These are phyloP conservation scores for Nannoperca australis DNA, from an alignment of 2,797 vertebrate genomes.

Conservation along the genomic window DNA sequence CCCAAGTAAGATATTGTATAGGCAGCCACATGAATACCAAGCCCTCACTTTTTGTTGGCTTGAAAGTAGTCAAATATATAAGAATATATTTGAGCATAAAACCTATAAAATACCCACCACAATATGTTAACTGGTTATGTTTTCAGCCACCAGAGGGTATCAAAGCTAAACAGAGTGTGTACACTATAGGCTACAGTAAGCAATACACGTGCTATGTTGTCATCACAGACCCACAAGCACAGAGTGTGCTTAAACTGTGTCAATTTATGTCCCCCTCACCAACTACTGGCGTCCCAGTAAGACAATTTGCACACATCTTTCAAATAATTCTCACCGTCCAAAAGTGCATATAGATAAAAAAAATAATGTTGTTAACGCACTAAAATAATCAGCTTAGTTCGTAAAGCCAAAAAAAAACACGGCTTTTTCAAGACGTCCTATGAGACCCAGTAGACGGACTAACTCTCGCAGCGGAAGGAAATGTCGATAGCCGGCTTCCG, in stretches of 20 bases:
- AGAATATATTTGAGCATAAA: not conserved
- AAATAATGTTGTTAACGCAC: not conserved
- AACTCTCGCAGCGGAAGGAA: slow-evolving; percentile 63
- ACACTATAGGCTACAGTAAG: not conserved
- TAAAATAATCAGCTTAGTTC: not conserved
- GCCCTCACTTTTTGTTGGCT: not conserved
- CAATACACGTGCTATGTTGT: not conserved
- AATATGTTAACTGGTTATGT: not conserved
- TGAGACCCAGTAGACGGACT: slow-evolving; percentile 35
- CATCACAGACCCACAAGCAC: not conserved
- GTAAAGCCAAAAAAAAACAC: fast-evolving
- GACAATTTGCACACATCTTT: not conserved
- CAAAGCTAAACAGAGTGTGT: not conserved
- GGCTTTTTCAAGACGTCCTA: not conserved
- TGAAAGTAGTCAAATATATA: not conserved
- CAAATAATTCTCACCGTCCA: not conserved
- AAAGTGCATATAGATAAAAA: not conserved
- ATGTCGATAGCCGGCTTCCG: not conserved
- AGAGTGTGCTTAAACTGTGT: not conserved
- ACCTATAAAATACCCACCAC: not conserved
- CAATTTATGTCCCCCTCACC: not conserved
- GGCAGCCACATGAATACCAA: not conserved
- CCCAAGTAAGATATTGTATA: not conserved
- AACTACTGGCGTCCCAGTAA: too few species aligned
- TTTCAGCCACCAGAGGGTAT: slow-evolving; percentile 36